These are phyloP conservation scores for Catostomus latipinnis DNA, from an alignment of 2,797 vertebrate genomes.

Conservation along the genomic window DNA sequence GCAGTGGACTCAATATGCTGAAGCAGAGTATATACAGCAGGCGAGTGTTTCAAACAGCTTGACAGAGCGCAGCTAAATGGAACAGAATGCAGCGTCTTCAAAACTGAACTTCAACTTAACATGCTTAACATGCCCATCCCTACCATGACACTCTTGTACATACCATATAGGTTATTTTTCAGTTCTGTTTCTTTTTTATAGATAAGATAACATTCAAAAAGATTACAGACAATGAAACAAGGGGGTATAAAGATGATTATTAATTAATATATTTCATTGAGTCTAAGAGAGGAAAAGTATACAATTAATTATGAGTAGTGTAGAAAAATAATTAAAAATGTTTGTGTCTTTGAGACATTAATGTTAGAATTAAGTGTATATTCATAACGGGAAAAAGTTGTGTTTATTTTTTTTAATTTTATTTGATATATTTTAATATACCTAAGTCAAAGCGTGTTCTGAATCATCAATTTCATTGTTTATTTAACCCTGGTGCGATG, in stretches of 20 bases:
- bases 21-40: no score
- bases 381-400: constrained; percentile 67
- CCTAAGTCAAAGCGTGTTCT: constrained; percentile 71
- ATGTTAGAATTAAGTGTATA: constrained; percentile 77
- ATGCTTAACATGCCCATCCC: no score
- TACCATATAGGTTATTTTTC: constrained; percentile 85
- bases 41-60: no score
- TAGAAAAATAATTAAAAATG: constrained; percentile 78
- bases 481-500: constrained; percentile 69
- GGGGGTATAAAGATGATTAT: constrained; percentile 64
- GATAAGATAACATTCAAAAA: constrained; percentile 69
- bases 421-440: constrained; percentile 53
- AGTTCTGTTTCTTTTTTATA: constrained; percentile 82
- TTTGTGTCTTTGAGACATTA: constrained; percentile 74
- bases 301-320: constrained; percentile 77
- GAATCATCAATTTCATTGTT: constrained; percentile 64
- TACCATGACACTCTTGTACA: constrained; percentile 74
- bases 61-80: no score
- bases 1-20: no score
- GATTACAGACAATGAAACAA: constrained; percentile 28
- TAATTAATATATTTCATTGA: constrained; percentile 82
- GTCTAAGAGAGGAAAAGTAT: constrained; percentile 77
- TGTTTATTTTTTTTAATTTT: constrained; percentile 23
- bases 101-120: no score
- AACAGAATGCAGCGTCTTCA: no score